Evolutionary conservation across 2,797 vertebrate species (phyloP).

Genomic region (Tadarida brasiliensis): DNA sequence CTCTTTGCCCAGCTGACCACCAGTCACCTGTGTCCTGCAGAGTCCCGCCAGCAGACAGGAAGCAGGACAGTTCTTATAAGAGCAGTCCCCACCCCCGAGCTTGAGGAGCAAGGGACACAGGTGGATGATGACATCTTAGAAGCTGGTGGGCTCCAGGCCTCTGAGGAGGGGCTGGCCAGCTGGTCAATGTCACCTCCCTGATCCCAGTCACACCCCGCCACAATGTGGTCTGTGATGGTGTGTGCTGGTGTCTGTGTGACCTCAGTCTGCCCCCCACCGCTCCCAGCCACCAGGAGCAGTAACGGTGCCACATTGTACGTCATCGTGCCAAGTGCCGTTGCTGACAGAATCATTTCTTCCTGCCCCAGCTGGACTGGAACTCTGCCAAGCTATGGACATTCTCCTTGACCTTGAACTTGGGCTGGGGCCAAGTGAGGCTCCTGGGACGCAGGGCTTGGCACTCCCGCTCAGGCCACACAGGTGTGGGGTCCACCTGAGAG

Average conservation of each 20-base stretch:
- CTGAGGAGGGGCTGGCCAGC: background rate
- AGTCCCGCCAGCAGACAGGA: background rate
- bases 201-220: too few relatives aligned
- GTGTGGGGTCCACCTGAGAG: background rate
- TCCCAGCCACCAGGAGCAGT: background rate
- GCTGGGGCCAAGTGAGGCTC: background rate
- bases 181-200: background rate
- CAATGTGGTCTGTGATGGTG: too few relatives aligned
- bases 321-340: background rate
- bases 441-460: background rate
- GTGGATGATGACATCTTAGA: background rate
- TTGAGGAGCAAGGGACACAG: background rate
- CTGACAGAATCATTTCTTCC: background rate
- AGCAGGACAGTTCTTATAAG: background rate
- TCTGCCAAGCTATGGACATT: background rate
- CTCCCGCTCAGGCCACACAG: background rate
- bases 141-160: background rate
- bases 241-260: background rate
- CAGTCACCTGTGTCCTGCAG: fast-evolving
- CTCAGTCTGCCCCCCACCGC: background rate
- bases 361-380: background rate
- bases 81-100: too few relatives aligned
- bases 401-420: background rate
- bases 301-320: fast-evolving
- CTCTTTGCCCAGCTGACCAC: background rate